A percentile compares a stretch with the other conserved stretches of the same genome.
phyloP scores from a whole-genome alignment of 1,140 invertebrate genomes.

The Nymphalis io region DNA sequence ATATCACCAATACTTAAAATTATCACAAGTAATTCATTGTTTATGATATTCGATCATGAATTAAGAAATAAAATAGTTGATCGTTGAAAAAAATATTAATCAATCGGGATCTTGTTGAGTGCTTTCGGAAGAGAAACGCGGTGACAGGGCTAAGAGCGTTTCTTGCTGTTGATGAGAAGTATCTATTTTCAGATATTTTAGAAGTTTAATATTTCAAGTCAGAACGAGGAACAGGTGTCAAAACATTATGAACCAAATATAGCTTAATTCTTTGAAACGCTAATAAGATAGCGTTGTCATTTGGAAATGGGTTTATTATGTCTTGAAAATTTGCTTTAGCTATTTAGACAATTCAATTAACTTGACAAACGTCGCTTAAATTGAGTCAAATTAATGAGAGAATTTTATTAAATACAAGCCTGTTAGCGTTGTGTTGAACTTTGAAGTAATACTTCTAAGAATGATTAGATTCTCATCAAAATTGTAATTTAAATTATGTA shows the following conservation, averaged over 20 bases:
- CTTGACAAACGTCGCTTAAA: too few species aligned
- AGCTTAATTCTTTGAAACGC: slow-evolving; percentile 16
- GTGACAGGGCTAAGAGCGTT: neutral
- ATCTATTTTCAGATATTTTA: slow-evolving; percentile 9
- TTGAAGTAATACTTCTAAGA: too few species aligned
- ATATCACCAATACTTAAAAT: neutral
- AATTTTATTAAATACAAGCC: too few species aligned
- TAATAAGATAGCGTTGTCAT: slow-evolving; percentile 16
- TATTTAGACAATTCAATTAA: too few species aligned
- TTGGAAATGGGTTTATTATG: neutral
- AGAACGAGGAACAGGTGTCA: slow-evolving; percentile 37
- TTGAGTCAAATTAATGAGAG: too few species aligned
- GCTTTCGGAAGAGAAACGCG: neutral
- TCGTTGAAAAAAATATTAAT: neutral
- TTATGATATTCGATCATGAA: neutral
- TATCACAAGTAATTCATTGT: neutral
- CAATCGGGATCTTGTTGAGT: neutral
- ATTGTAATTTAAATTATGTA: too few species aligned
- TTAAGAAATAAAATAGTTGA: neutral
- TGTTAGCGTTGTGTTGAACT: too few species aligned
- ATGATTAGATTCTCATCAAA: too few species aligned
- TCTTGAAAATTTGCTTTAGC: too few species aligned
- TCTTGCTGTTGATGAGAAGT: neutral
- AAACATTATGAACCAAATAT: slow-evolving; percentile 26
- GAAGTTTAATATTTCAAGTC: slow-evolving; percentile 5